Evolutionary conservation across 2,113 vertebrate genomes (phyloP), one percentile per base, ranked within the genome.

Genomic region (Osmerus mordax): DNA sequence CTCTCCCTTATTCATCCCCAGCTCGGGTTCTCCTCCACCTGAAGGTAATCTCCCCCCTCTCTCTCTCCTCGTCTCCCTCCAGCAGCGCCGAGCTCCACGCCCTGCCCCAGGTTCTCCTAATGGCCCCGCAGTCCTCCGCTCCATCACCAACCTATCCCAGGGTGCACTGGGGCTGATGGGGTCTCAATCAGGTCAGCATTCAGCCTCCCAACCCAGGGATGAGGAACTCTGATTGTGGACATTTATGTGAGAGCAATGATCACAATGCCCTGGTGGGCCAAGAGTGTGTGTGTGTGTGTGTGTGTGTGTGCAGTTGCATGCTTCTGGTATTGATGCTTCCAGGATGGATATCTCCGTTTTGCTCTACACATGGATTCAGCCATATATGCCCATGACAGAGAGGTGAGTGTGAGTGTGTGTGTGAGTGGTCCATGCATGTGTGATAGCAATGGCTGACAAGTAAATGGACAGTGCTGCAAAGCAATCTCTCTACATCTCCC

Each of bases 141-240:
- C 14, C 18, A 15, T n/a, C 54, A 15, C 54, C 54, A 16, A 16
- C 54, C 54, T 55, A n/a, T 55, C 54, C 54, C 14, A 55, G 54
- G 54, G 54, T 55, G 54, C 54, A 55, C 54, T 55, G 54, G 14
- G 15, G 14, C 54, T 55, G 54, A 15, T 55, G 54, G 18, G 14
- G 54, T 55, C 54, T 55, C 54, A 55, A 55, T n/a, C 54, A 55
- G 54, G 54, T 55, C 54, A 55, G 54, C 18, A 55, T 55, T 55
- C 54, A 55, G 54, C 14, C 54, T n/a, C 3, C 15, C 54, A 55
- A n/a, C 14, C 54, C 54, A 16, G 14, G 54, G 54, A n/a, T 16
- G 18, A n/a, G 54, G 54, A 55, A n/a, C 54, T 55, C 54, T 55
- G 54, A 55, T 62, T 18, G 29, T 16, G 14, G 19, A 23, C 61